A percentile compares a stretch with the other conserved stretches of the same genome.
Evolutionary conservation across 2,888 invertebrate species (phyloP).

Genomic region (Macrostomum cliftonense): DNA sequence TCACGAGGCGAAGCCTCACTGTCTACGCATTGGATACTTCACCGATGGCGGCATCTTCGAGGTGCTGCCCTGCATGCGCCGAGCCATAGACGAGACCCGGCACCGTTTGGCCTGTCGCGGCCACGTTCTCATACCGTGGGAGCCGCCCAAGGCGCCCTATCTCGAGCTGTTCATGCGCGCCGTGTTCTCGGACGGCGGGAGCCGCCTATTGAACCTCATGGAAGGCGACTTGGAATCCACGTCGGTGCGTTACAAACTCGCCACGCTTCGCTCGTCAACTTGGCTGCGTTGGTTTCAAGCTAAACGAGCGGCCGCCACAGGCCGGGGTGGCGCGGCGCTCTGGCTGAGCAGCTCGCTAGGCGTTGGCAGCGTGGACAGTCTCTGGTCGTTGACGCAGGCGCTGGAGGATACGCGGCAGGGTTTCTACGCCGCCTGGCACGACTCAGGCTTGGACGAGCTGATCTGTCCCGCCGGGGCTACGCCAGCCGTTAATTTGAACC

Average conservation of each 20-base stretch:
- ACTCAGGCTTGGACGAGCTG: slow-evolving; percentile 26
- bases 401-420: slow-evolving; percentile 14
- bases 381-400: slow-evolving; percentile 12
- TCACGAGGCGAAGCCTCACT: not conserved
- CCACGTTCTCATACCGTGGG: slow-evolving; percentile 1
- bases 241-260: no score
- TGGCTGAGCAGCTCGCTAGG: slow-evolving; percentile 16
- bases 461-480: slow-evolving; percentile 27
- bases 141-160: not conserved
- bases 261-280: no score
- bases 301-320: not conserved
- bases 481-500: not conserved
- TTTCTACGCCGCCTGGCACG: slow-evolving; percentile 14
- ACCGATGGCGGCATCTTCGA: not conserved
- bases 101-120: not conserved
- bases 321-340: slow-evolving; percentile 9
- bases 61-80: not conserved
- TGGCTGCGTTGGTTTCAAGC: slow-evolving; percentile 16
- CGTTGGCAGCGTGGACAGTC: slow-evolving; percentile 14
- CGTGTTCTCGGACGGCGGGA: slow-evolving; percentile 1
- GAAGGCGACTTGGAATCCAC: no score
- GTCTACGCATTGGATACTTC: not conserved
- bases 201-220: not conserved
- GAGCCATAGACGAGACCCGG: slow-evolving; percentile 1
- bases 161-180: not conserved